Evolutionary conservation across 2,888 invertebrate species (phyloP).

Genomic region (Leptopterna dolabrata): DNA sequence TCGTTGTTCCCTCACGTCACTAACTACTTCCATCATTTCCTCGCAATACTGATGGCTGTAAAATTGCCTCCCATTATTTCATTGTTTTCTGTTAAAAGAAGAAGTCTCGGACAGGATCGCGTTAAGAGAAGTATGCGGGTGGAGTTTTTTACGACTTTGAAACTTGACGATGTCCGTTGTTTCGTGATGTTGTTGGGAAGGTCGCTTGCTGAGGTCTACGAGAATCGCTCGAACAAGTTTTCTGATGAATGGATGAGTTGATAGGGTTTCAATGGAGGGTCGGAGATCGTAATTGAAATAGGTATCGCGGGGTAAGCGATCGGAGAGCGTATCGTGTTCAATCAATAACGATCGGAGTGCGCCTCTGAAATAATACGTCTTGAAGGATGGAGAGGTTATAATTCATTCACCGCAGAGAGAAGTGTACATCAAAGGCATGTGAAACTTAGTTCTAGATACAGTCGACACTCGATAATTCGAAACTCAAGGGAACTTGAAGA

Average conservation of each 20-base stretch:
- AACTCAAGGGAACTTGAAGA: too few relatives aligned
- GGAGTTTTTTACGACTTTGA: background rate
- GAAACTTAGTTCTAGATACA: too few relatives aligned
- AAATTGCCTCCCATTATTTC: background rate
- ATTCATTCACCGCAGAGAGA: too few relatives aligned
- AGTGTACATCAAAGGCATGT: too few relatives aligned
- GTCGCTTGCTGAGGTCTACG: background rate
- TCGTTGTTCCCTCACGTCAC: background rate
- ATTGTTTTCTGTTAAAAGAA: background rate
- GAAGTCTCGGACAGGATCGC: background rate
- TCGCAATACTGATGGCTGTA: background rate
- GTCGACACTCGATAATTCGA: too few relatives aligned
- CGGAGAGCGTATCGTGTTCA: background rate
- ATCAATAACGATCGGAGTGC: background rate
- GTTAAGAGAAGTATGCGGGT: background rate
- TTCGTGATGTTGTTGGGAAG: background rate
- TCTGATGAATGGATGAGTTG: background rate
- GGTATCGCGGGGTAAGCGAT: background rate
- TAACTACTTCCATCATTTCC: slow-evolving; percentile 1
- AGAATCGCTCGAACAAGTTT: background rate
- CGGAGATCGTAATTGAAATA: background rate
- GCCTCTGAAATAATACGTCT: background rate
- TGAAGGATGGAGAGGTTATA: too few relatives aligned
- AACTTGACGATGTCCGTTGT: background rate
- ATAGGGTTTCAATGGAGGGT: slow-evolving; percentile 1